Conservation (phyloP, 2,113 vertebrate genomes). For the Dasyurus viverrinus region DNA sequence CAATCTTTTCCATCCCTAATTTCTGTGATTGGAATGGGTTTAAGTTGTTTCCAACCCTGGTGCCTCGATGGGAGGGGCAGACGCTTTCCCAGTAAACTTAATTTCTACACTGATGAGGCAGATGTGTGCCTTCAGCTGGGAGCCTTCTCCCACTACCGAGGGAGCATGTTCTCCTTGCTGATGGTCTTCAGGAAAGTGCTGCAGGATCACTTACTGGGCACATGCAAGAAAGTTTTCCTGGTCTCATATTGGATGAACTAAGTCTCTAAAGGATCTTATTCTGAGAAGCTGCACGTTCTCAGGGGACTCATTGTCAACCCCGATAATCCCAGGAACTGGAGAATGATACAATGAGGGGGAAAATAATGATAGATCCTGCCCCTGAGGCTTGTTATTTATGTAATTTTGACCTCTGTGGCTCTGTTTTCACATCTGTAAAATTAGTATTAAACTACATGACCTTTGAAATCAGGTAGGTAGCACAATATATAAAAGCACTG, state of each 20-base stretch:
- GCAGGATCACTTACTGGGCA: neutral
- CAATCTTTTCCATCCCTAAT: constrained; percentile 48
- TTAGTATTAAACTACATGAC: neutral
- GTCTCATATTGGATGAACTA: neutral
- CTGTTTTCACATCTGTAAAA: neutral
- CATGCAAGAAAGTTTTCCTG: neutral
- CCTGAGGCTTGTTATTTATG: neutral
- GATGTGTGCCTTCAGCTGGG: neutral
- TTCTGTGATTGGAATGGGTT: constrained; percentile 29
- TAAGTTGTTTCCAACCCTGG: constrained; percentile 17
- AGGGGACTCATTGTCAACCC: neutral
- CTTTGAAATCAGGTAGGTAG: neutral
- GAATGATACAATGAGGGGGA: neutral
- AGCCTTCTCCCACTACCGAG: neutral
- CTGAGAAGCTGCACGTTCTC: neutral
- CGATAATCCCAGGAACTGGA: neutral
- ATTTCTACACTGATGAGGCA: no score
- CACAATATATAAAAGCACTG: neutral
- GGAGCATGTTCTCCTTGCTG: neutral
- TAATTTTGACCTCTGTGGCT: neutral
- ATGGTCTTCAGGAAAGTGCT: neutral
- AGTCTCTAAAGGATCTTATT: neutral
- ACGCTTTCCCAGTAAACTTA: neutral
- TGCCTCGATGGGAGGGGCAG: constrained; percentile 1
- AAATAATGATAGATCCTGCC: neutral